Conservation (phyloP, 2,797 vertebrate genomes). For the Euphonia xanthogaster region DNA sequence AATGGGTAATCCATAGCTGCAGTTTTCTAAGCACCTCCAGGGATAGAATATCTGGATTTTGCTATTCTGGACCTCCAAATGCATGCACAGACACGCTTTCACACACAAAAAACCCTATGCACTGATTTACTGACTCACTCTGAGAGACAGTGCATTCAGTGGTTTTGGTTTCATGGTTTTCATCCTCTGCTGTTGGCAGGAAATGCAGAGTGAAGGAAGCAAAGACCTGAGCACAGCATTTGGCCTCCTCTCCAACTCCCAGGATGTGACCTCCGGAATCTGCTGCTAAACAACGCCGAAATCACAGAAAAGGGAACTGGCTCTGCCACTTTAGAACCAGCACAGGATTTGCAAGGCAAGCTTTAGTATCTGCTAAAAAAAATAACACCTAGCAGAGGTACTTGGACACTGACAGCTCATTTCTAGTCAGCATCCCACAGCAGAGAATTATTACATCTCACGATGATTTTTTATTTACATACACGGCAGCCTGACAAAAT, state of each 20-base stretch:
- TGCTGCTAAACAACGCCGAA: neutral
- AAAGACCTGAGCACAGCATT: neutral
- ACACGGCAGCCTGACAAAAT: slow-evolving; percentile 56
- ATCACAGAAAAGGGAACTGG: neutral
- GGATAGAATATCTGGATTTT: neutral
- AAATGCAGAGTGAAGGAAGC: neutral
- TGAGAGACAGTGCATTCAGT: neutral
- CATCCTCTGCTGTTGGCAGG: neutral
- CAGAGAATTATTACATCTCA: slow-evolving; percentile 32
- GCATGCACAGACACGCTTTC: neutral
- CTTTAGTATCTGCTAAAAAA: neutral
- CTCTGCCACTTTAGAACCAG: neutral
- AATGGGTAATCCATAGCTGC: neutral
- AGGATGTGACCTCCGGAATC: neutral
- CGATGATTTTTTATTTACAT: slow-evolving; percentile 72
- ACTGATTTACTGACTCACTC: neutral
- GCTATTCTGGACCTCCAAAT: neutral
- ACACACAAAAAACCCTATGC: fast-evolving
- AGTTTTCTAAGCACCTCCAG: neutral
- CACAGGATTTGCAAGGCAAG: neutral
- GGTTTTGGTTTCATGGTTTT: neutral
- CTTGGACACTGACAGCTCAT: neutral
- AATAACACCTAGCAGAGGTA: neutral
- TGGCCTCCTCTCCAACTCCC: neutral
- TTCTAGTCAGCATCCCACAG: slow-evolving; percentile 32